A percentile compares a stretch with the other conserved stretches of the same genome.
Conservation (phyloP, 2,797 vertebrate genomes). For the Ctenochaetus hawaiiensis region DNA sequence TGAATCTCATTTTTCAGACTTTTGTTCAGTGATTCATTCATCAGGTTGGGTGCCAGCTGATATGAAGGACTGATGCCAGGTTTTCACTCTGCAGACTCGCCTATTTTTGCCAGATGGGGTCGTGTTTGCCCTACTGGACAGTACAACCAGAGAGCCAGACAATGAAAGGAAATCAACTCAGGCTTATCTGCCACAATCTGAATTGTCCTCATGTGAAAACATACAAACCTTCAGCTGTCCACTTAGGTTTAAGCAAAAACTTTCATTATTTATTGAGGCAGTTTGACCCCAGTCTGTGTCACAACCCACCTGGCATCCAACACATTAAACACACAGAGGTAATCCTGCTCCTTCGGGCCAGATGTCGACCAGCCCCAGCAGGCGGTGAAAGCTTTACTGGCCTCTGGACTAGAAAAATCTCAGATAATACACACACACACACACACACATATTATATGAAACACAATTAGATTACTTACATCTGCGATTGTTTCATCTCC, state of each 20-base stretch:
- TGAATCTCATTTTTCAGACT: neutral
- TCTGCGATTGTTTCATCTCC: neutral
- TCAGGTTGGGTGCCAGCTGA: constrained; percentile 40
- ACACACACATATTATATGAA: neutral
- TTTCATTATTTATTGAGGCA: neutral
- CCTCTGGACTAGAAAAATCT: neutral
- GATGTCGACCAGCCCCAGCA: constrained; percentile 23
- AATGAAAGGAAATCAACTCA: constrained; percentile 38
- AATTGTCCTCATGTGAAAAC: constrained; percentile 11
- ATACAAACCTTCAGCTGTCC: neutral
- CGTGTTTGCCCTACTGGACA: neutral
- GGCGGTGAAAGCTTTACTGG: neutral
- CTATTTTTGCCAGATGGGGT: constrained; percentile 3
- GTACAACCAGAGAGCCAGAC: neutral
- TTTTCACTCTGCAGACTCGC: constrained; percentile 14
- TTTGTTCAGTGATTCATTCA: constrained; percentile 45
- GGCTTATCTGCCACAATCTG: constrained; percentile 12
- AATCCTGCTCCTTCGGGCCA: constrained; percentile 23
- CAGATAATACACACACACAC: neutral
- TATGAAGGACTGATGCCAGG: constrained; percentile 42
- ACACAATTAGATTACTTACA: constrained; percentile 34
- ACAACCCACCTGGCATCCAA: constrained; percentile 10
- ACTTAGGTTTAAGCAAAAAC: constrained; percentile 7
- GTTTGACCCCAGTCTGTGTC: neutral
- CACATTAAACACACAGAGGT: constrained; percentile 10